Base-by-base conservation (phyloP, 2,888 invertebrate species). In the Eristalinus sepulchralis region DNA sequence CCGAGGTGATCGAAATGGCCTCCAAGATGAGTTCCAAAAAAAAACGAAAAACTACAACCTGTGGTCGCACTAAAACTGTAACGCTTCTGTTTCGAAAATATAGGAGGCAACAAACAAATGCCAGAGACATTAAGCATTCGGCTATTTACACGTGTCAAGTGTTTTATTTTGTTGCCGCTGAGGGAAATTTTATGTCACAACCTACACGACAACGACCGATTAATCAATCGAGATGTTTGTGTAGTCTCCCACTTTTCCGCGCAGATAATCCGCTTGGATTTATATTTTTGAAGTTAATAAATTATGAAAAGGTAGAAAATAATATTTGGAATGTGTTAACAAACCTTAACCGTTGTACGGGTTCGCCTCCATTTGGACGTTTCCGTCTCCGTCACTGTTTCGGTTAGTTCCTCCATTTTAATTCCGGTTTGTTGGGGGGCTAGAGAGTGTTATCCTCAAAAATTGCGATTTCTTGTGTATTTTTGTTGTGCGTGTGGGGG, bases 321-420 rank as follows among this genome's bases (percentile, higher is more conserved):
- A 1, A 39, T 17, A 57, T 27, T 53, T 20, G 8, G 5, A 33
- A 3, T 39, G 13, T 17, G 17, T 17, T 24, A 31, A 80, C 80
- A 33, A 78, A 88, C 76, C 85, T 76, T 88, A 57, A 86, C 73
- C 59, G 85, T 88, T 55, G 63, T 85, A 13, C 82, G 71, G 57
- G 85, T 85, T 63, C 36, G 76, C 62, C 39, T 83, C 88, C 88
- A 88, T 80, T 85, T 76, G 1, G 83, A 72, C 33, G 78, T 60
- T 67, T 82, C 57, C 55, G 86, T 83, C 79, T 78, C 70, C 47
- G 73, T 78, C 57, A 75, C 78, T 64, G 82, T 82, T 78, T 86
- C 82, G 22, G 70, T 83, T n/a, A 79, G 39, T 75, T 86, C 86
- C 27, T 83, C 78, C 86, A 82, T 82, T 20, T 71, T 75, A 76